Percentiles rank a stretch among this genome's conserved stretches.
Conservation (phyloP, 2,888 invertebrate genomes). For the Capitulum mitella region DNA sequence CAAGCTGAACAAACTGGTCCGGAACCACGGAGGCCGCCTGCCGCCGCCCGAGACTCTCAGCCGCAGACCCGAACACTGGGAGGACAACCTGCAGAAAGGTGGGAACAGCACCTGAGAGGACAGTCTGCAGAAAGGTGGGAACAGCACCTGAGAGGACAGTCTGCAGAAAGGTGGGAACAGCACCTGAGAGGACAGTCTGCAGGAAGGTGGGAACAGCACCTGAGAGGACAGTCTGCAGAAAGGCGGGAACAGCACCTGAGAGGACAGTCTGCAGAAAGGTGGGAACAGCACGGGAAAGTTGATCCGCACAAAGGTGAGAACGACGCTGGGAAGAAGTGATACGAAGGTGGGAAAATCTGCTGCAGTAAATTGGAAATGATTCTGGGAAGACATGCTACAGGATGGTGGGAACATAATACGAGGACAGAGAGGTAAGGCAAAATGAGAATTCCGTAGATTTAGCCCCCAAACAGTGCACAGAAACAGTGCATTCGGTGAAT, state of each 20-base stretch:
- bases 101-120: conserved; percentile 42
- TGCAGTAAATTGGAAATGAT: no score
- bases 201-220: conserved; percentile 46
- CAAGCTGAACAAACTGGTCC: conserved; percentile 76
- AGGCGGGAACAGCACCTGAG: not conserved
- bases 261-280: conserved; percentile 45
- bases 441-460: no score
- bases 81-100: conserved; percentile 57
- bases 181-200: conserved; percentile 53
- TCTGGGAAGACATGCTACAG: no score
- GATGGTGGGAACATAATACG: no score
- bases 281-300: not conserved
- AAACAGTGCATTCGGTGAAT: no score
- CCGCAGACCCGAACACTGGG: conserved; percentile 66
- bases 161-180: conserved; percentile 49
- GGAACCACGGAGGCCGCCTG: conserved; percentile 73
- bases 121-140: conserved; percentile 50
- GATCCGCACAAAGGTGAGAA: conserved; percentile 47
- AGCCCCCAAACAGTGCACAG: no score
- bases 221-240: not conserved
- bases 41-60: conserved; percentile 71
- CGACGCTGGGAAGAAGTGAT: no score
- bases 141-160: conserved; percentile 51
- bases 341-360: no score
- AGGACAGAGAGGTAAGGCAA: no score